Base-by-base conservation (phyloP, 2,113 vertebrate genomes). In the Oryzias woworae region DNA sequence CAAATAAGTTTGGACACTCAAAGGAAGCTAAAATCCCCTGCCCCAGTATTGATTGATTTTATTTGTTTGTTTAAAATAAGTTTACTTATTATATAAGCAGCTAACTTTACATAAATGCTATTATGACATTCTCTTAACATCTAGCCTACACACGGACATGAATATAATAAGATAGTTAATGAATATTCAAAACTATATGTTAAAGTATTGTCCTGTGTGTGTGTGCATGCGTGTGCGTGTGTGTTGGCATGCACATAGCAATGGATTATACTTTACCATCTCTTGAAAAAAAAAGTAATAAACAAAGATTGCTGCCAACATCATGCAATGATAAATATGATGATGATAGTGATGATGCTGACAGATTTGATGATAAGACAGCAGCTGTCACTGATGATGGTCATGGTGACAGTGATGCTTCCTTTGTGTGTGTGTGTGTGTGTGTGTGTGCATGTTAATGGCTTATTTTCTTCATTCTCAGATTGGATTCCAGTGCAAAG, bases 401-500 rank as follows among this genome's bases (percentile, higher is more conserved):
- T 69, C 31, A 41, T 59, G 62, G 58, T 74, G 80, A 78, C 72
- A 75, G 71, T 76, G 75, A 83, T 73, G 75, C 68, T 66, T 75
- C 66, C 23, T 80, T 62, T 66, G 53, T 80, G 75, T 52, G 70
- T 73, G 69, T 56, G 59, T 56, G 62, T 57, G 60, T 63, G 72
- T 55, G 62, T 58, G 62, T 68, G 73, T 68, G 55, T 55, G 55
- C 18, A 56, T 63, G 56, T 71, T 63, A 47, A 52, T 84, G 71
- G 81, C 78, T 86, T 68, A 58, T 83, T 78, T 75, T 82, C 68
- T 76, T 84, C 62, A 65, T 69, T 64, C 77, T 57, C 79, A 74
- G 74, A 90, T 86, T 87, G 85, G 73, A 88, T 86, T 86, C 82
- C 79, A 85, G 58, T 79, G 82, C 52, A 78, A 75, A 85, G 80